Percentiles rank a stretch among this genome's conserved stretches.
Conservation (phyloP, 2,888 invertebrate species). For the Eristalis intricaria region DNA sequence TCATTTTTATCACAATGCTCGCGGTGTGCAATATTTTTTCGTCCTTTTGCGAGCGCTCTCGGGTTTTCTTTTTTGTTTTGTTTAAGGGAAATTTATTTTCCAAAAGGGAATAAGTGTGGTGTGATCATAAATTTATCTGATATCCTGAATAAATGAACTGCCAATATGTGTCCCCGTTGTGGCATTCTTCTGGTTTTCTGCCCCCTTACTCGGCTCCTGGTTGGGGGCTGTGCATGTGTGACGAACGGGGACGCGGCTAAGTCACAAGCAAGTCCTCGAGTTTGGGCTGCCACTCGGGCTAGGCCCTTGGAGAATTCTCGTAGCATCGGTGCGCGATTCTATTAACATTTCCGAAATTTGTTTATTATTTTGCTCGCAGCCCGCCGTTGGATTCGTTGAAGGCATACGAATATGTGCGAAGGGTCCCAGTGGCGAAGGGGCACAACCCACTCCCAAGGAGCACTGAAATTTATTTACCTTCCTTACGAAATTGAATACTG, state of each 20-base stretch:
- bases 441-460: neutral
- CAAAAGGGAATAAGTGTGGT: slow-evolving; percentile 72
- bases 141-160: slow-evolving; percentile 72
- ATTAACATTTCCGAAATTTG: slow-evolving; percentile 66
- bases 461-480: slow-evolving; percentile 59
- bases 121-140: slow-evolving; percentile 72
- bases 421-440: slow-evolving; percentile 12
- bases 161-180: slow-evolving; percentile 72
- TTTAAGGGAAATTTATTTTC: slow-evolving; percentile 70
- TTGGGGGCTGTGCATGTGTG: slow-evolving; percentile 53
- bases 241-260: slow-evolving; percentile 1
- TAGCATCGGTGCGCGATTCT: slow-evolving; percentile 54
- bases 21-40: slow-evolving; percentile 65
- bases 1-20: slow-evolving; percentile 73
- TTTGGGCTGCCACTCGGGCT: neutral
- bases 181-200: slow-evolving; percentile 60
- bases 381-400: slow-evolving; percentile 19
- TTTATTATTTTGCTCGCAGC: slow-evolving; percentile 62
- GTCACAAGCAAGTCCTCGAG: neutral
- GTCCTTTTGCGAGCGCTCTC: slow-evolving; percentile 41
- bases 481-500: slow-evolving; percentile 52
- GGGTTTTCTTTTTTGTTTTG: slow-evolving; percentile 40
- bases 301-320: slow-evolving; percentile 19
- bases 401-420: slow-evolving; percentile 7
- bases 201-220: slow-evolving; percentile 2